Evolutionary conservation across 2,113 vertebrate species (phyloP), one percentile per base, ranked within the genome.

Genomic region (Heliornis fulica): DNA sequence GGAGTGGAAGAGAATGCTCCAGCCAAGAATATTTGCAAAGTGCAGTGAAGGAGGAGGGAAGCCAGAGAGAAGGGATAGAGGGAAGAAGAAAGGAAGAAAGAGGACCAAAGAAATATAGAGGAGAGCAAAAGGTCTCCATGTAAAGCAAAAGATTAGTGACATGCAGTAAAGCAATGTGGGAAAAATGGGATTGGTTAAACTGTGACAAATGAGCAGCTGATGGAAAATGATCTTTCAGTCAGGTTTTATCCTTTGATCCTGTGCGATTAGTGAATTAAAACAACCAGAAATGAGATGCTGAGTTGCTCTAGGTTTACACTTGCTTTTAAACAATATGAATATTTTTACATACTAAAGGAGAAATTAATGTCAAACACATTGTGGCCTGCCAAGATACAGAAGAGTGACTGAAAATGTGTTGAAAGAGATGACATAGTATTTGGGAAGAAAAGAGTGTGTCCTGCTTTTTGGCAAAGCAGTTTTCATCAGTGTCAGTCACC

Each of bases 381-480:
- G 92, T 96, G 83, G 74, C 64, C 87, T 91, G 83, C 85, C 94
- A 56, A 93, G 71, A 90, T 86, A 90, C 29, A 64, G 71, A 91
- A 68, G 51, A 81, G 72, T 95, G 75, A 95, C 83, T 83, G 84
- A 87, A 93, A 93, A 87, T 80, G 54, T 97, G 91, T 94, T 97
- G 94, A 97, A 97, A 97, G 92, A 82, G 87, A 59, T 6, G 75
- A 87, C 28, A 71, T 76, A 96, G 84, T 93, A 89, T 76, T 97
- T 94, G 90, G 88, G 83, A 96, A 92, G 64, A 70, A 84, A 66
- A 84, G 20, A 90, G 43, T 18, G 3, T 76, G 72, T 95, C 69
- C 89, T 69, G 63, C 78, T 96, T 96, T n/a, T 97, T 80, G 72
- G 69, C 43, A 92, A 90, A 82, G 72, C 43, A 43, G 34, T 68